Evolutionary conservation across 92 coral and sea anemone genomes (phyloP).

Genomic region (Umimayanthus kanabou): DNA sequence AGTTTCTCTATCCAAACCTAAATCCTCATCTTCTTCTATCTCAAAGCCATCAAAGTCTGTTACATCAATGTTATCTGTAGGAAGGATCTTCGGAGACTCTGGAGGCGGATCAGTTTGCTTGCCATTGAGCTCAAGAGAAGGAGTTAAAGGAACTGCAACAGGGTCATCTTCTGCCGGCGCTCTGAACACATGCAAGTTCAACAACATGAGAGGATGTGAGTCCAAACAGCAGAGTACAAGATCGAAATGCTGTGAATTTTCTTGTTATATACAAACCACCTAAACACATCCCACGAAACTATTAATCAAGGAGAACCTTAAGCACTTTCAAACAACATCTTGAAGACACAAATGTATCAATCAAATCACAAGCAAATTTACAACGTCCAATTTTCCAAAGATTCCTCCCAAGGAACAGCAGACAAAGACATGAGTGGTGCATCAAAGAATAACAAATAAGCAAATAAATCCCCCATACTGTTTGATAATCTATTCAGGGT

Average conservation of each 20-base stretch:
- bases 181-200: neutral
- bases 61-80: slow-evolving; percentile 66
- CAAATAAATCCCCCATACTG: too few relatives aligned
- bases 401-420: too few relatives aligned
- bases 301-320: neutral
- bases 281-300: neutral
- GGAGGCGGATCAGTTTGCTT: neutral
- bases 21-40: slow-evolving; percentile 57
- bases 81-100: slow-evolving; percentile 24
- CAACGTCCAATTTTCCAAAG: too few relatives aligned
- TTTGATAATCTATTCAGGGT: too few relatives aligned
- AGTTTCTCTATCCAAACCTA: slow-evolving; percentile 26
- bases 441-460: too few relatives aligned
- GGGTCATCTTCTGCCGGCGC: neutral
- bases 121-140: neutral
- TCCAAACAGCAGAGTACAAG: neutral
- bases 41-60: slow-evolving; percentile 78
- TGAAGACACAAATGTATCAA: too few relatives aligned
- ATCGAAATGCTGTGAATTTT: neutral
- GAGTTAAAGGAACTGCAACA: neutral
- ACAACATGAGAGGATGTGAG: neutral
- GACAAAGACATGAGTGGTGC: too few relatives aligned
- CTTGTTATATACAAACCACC: neutral
- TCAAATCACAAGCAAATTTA: too few relatives aligned
- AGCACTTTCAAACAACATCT: neutral